phyloP scores from a whole-genome alignment of 2,797 vertebrate genomes.

The Sebastes itinus region DNA sequence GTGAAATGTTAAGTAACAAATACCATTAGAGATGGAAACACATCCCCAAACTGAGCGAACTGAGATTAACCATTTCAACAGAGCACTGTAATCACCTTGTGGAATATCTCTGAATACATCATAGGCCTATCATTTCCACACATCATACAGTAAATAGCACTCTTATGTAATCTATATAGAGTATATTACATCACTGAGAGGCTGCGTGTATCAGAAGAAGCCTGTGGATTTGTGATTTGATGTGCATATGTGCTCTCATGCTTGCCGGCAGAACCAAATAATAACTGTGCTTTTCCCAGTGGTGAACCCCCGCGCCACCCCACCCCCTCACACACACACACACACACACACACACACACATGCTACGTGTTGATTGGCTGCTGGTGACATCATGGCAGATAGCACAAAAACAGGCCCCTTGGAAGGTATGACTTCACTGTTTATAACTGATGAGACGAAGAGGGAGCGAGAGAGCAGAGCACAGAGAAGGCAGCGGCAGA shows the following conservation, averaged over 20 bases:
- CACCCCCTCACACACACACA: constrained; percentile 5
- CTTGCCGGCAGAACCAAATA: constrained; percentile 49
- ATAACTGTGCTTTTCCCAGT: constrained; percentile 72
- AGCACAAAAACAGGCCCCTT: constrained; percentile 77
- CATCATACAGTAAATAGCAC: not conserved
- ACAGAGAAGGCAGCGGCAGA: constrained; percentile 44
- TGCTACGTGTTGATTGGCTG: constrained; percentile 82
- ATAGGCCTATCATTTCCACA: not conserved
- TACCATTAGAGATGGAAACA: not conserved
- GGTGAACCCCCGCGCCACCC: constrained; percentile 54
- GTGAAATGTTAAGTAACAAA: constrained; percentile 12
- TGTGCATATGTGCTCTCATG: constrained; percentile 30
- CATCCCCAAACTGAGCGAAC: not conserved
- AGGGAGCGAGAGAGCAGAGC: constrained; percentile 54
- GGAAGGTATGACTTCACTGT: constrained; percentile 86
- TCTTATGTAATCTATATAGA: not conserved
- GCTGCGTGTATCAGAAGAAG: constrained; percentile 5
- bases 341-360: constrained; percentile 12
- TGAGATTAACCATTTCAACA: not conserved
- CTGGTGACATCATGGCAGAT: constrained; percentile 83
- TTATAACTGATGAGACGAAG: constrained; percentile 70
- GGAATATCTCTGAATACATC: not conserved
- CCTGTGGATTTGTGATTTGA: constrained; percentile 33
- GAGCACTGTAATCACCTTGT: not conserved
- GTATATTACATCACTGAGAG: constrained; percentile 18